Percentiles rank a stretch among this genome's conserved stretches.
Evolutionary conservation across 2,888 invertebrate genomes (phyloP).

Genomic region (Nemurella pictetii): DNA sequence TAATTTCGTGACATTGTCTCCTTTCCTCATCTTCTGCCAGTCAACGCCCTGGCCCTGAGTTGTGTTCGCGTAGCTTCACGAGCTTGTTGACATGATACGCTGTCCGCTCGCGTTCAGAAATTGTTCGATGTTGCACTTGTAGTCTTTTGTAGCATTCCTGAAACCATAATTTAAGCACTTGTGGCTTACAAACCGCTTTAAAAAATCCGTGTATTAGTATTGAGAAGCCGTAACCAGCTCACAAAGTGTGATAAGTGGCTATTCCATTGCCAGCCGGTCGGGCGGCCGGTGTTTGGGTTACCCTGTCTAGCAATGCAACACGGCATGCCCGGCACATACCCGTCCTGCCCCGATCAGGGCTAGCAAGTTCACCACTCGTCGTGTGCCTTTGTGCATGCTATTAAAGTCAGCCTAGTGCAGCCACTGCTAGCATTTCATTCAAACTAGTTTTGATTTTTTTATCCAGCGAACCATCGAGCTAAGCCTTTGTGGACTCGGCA

Average conservation of each 20-base stretch:
- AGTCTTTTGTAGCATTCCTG: constrained; percentile 1
- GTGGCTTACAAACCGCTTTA: background rate
- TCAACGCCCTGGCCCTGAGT: background rate
- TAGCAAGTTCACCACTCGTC: background rate
- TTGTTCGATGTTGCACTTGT: constrained; percentile 3
- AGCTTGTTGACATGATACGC: background rate
- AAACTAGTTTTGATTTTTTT: constrained; percentile 11
- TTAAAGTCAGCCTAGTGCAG: background rate
- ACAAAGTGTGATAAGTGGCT: constrained; percentile 2
- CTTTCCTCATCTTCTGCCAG: background rate
- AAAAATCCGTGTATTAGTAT: background rate
- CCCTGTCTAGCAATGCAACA: background rate
- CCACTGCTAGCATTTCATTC: background rate
- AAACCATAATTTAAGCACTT: constrained; percentile 1
- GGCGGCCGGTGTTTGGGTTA: background rate
- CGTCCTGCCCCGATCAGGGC: background rate
- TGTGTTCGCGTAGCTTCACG: background rate
- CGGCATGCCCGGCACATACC: background rate
- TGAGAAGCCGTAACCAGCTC: constrained; percentile 14
- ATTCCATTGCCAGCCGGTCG: background rate
- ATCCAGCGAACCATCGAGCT: background rate
- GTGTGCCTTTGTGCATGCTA: background rate
- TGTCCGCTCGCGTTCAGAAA: background rate
- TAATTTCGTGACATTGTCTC: background rate
- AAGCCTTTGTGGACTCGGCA: background rate